These are phyloP conservation scores for Bombus confusus DNA, from an alignment of 1,140 invertebrate species.

Conservation along the genomic window DNA sequence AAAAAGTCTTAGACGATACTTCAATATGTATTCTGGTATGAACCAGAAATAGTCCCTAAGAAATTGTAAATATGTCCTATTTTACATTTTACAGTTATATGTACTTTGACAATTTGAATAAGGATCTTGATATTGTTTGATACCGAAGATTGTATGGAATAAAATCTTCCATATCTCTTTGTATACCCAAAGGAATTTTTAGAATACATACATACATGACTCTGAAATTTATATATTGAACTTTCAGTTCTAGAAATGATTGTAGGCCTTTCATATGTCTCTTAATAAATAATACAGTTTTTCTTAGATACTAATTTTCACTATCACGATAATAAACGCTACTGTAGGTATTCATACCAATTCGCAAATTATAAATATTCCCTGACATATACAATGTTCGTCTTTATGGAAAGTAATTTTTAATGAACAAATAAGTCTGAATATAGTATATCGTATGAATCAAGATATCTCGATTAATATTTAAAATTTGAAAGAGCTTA, in stretches of 20 bases:
- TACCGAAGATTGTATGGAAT: conserved; percentile 54
- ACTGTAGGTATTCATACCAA: neutral
- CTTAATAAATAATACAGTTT: neutral
- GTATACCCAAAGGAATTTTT: conserved; percentile 21
- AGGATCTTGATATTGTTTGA: conserved; percentile 50
- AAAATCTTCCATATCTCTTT: conserved; percentile 43
- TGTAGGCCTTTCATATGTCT: neutral
- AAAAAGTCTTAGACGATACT: conserved; percentile 23
- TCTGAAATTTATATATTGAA: neutral
- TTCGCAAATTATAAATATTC: conserved; percentile 10
- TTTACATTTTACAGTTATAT: conserved; percentile 27
- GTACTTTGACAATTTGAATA: conserved; percentile 28
- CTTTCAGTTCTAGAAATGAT: neutral
- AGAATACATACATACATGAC: neutral
- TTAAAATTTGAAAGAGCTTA: neutral
- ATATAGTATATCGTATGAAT: neutral
- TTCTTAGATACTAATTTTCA: conserved; percentile 13
- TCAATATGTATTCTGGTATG: conserved; percentile 31
- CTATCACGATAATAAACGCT: neutral
- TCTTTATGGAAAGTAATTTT: neutral
- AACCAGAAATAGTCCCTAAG: conserved; percentile 41
- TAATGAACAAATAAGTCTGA: conserved; percentile 6
- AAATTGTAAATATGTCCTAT: conserved; percentile 57
- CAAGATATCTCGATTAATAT: neutral
- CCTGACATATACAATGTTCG: neutral